phyloP scores from a whole-genome alignment of 2,113 vertebrate species.

The Elachura formosa region DNA sequence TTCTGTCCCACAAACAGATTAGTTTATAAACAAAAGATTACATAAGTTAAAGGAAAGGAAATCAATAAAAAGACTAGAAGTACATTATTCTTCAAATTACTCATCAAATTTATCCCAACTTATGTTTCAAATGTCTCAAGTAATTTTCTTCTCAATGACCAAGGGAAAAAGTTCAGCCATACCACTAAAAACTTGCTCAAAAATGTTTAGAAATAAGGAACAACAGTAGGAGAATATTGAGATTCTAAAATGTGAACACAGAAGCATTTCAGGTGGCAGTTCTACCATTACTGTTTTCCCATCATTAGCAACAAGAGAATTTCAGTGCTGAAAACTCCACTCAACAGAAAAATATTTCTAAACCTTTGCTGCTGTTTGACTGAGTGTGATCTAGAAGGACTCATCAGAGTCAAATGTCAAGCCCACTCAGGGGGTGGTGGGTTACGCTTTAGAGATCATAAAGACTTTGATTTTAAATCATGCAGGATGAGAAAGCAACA shows the following conservation, averaged over 20 bases:
- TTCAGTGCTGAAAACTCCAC: background rate
- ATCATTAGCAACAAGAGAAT: background rate
- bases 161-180: slow-evolving; percentile 41
- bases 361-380: background rate
- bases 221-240: background rate
- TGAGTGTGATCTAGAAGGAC: background rate
- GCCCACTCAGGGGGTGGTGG: background rate
- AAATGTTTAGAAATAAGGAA: slow-evolving; percentile 14
- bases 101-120: slow-evolving; percentile 34
- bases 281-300: background rate
- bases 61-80: slow-evolving; percentile 37
- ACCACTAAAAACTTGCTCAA: background rate
- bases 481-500: background rate
- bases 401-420: background rate
- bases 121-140: slow-evolving; percentile 19
- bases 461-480: background rate
- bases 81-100: slow-evolving; percentile 33
- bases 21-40: slow-evolving; percentile 63
- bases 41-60: slow-evolving; percentile 51
- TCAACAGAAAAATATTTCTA: slow-evolving; percentile 35
- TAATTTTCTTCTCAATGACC: slow-evolving; percentile 46
- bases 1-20: slow-evolving; percentile 68
- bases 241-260: background rate
- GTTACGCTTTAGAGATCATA: background rate
- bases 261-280: background rate